Evolutionary conservation across 2,797 vertebrate genomes (phyloP).

Genomic region (Vireo griseus): DNA sequence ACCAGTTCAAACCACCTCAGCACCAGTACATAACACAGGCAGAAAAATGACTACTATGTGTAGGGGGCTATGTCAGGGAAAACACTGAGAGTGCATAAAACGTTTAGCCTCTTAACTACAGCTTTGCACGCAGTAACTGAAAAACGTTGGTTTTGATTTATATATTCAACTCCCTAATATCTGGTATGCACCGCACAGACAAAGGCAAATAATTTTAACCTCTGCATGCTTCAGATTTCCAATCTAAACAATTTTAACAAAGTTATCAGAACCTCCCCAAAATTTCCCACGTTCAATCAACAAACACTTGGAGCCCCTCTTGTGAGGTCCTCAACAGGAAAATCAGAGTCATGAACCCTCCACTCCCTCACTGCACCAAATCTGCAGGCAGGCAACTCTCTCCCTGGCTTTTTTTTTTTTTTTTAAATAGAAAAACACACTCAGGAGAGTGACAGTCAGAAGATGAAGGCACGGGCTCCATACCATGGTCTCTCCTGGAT

Average conservation of each 20-base stretch:
- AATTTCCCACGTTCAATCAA: background rate
- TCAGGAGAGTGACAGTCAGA: background rate
- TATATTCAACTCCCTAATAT: background rate
- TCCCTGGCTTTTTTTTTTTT: background rate
- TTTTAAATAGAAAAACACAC: background rate
- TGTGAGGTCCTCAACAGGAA: background rate
- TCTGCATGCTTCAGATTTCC: background rate
- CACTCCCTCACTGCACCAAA: background rate
- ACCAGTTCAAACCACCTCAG: background rate
- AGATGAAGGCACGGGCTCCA: background rate
- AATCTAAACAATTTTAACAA: background rate
- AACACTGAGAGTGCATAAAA: background rate
- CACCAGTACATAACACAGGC: fast-evolving
- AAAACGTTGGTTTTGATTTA: background rate
- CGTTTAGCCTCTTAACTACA: background rate
- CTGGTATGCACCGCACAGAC: background rate
- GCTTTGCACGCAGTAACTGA: background rate
- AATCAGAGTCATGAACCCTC: background rate
- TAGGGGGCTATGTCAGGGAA: background rate
- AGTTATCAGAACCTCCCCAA: background rate
- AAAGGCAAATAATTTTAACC: background rate
- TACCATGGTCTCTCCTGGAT: background rate
- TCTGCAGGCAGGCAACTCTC: background rate
- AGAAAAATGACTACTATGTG: background rate
- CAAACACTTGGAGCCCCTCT: fast-evolving